Base-by-base conservation (phyloP, 1,140 invertebrate genomes). In the Antheraea mylitta region DNA sequence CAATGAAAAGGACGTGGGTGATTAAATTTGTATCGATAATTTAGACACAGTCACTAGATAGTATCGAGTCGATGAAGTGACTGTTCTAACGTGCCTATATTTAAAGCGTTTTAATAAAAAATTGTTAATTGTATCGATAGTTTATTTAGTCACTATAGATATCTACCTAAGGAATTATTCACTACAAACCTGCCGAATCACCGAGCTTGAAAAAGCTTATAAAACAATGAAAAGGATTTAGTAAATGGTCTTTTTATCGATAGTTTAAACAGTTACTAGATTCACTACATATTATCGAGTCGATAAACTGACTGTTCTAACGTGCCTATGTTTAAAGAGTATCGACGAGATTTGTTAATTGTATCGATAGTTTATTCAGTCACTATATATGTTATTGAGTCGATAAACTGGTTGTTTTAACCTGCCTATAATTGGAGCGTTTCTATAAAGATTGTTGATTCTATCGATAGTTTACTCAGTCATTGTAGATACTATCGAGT, bases 161-260 rank as follows among this genome's bases (percentile, higher is more conserved):
- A n/a, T 80, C 77, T 0, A 73, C 71, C 1, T 80, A 85, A 9
- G 82, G 82, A 10, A 7, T 65, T 30, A 58, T 69, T 10, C 11
- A 61, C 30, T 63, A 37, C 11, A 67, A 69, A 45, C 42, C 45
- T 53, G 65, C 16, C 18, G 69, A 53, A 48, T 72, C 70, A 0
- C 71, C 69, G 5, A 72, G 42, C 64, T 60, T 59, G 10, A 78
- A 78, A 66, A 72, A 67, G 45, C 7, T n/a, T 18, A 36, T 75
- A 75, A 58, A 0, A 59, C 4, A 70, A 73, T 6, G 70, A 73
- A 9, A 69, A 69, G 59, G 67, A 72, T 19, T 66, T 68, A 7
- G 68, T 64, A 0, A 64, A 74, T 64, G 66, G 62, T 68, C 1
- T n/a, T 16, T 16, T 7, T 53, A 53, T 53, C 45, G 45, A 53